Evolutionary conservation across 1,140 invertebrate genomes (phyloP), one percentile per base, ranked within the genome.

Genomic region (Lucilia sericata): DNA sequence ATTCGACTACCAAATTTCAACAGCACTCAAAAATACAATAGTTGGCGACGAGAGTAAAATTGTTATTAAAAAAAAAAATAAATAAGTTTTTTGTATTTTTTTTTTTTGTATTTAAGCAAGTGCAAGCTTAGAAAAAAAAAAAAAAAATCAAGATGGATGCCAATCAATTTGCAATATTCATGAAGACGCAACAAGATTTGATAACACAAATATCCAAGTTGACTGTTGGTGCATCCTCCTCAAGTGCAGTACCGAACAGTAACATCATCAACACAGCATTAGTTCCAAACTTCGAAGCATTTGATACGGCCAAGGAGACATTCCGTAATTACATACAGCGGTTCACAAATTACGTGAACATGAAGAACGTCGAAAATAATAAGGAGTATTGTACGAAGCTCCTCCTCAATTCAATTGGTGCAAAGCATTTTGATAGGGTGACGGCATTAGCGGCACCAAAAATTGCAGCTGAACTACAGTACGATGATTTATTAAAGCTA

Each of bases 221-320:
- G 55, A 30, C 25, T 30, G 25, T 30, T 30, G 25, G 25, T 30
- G 14, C n/a, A n/a, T 42, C 55, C 14, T 60, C 55, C n/a, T 60
- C 55, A 60, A 60, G 55, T 60, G 55, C 55, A 60, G 55, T 30
- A 30, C 25, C 25, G 25, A 30, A 30, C 25, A 30, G 25, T 30
- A 30, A 30, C 55, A 60, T 17, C n/a, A 17, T 60, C 14, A 60
- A 60, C 55, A 60, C 55, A 17, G 55, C 55, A 14, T 60, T 60
- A n/a, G 55, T 60, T 60, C 55, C 55, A 14, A 60, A 60, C n/a
- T 60, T 60, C 55, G 55, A 60, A 60, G 55, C 51, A 12, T 60
- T 60, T 14, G 25, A 30, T 30, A 30, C 25, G 25, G 25, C 25
- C 25, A 60, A 60, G 5, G 14, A 60, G 14, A 17, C 55, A 7